A percentile compares a stretch with the other conserved stretches of the same genome.
Conservation (phyloP, 2,113 vertebrate genomes). For the Pituophis catenifer region DNA sequence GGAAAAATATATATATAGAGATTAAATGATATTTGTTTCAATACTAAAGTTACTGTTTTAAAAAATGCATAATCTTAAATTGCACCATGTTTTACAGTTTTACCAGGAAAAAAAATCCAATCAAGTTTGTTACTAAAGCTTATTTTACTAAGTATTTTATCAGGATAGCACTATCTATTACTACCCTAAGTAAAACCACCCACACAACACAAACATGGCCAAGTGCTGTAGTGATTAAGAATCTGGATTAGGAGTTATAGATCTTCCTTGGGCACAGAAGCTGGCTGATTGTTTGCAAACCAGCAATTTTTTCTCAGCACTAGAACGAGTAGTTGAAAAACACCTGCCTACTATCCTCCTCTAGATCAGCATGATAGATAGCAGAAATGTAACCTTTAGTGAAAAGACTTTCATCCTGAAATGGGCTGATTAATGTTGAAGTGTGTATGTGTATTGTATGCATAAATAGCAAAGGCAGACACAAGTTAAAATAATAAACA, state of each 20-base stretch:
- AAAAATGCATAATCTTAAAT: neutral
- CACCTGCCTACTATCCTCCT: neutral
- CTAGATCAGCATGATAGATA: neutral
- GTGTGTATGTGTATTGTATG: neutral
- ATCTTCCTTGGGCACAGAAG: neutral
- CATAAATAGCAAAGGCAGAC: neutral
- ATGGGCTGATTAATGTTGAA: neutral
- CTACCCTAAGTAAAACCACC: neutral
- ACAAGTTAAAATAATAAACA: neutral
- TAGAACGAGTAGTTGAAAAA: neutral
- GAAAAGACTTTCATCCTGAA: neutral
- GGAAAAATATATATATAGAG: neutral
- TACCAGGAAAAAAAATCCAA: neutral
- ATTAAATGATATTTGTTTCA: neutral
- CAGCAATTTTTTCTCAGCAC: neutral
- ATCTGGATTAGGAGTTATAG: neutral
- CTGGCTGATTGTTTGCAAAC: neutral
- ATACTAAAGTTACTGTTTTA: neutral
- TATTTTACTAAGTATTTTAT: neutral
- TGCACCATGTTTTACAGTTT: neutral
- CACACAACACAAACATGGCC: neutral
- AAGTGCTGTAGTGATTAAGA: neutral
- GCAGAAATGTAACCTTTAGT: neutral
- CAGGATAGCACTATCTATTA: neutral
- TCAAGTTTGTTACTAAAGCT: slow-evolving; percentile 18